phyloP scores from a whole-genome alignment of 2,888 invertebrate genomes.

The Dascillus cervinus region DNA sequence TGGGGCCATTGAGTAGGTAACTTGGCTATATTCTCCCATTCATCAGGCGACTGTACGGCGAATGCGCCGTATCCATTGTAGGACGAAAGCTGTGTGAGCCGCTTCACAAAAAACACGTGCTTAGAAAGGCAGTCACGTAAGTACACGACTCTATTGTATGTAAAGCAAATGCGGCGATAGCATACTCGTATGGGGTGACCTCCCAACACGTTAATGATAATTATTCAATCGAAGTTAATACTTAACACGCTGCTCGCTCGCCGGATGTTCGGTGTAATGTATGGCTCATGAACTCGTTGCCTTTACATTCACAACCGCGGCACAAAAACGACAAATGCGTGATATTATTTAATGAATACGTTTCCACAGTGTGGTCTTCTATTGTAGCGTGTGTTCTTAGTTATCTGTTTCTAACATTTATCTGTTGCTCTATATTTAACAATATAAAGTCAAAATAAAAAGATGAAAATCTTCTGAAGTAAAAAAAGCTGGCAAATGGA shows the following conservation, averaged over 20 bases:
- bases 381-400: too few relatives aligned
- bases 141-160: constrained; percentile 40
- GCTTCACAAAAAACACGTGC: constrained; percentile 34
- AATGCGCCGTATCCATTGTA: constrained; percentile 17
- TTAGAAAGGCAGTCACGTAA: constrained; percentile 39
- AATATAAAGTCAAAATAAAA: too few relatives aligned
- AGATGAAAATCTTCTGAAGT: too few relatives aligned
- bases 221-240: constrained; percentile 35
- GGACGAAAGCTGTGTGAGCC: constrained; percentile 17
- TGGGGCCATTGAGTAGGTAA: constrained; percentile 29
- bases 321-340: background rate
- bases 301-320: background rate
- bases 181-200: constrained; percentile 33
- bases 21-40: constrained; percentile 31
- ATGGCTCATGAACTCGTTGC: constrained; percentile 3
- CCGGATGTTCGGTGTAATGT: constrained; percentile 21
- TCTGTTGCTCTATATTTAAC: too few relatives aligned
- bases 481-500: too few relatives aligned
- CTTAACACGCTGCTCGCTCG: constrained; percentile 20
- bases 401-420: too few relatives aligned
- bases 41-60: constrained; percentile 33
- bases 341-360: too few relatives aligned
- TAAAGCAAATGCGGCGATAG: constrained; percentile 35
- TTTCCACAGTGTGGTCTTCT: too few relatives aligned
- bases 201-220: constrained; percentile 39